Evolutionary conservation across 2,113 vertebrate species (phyloP), one percentile per base, ranked within the genome.

Genomic region (Spea bombifrons): DNA sequence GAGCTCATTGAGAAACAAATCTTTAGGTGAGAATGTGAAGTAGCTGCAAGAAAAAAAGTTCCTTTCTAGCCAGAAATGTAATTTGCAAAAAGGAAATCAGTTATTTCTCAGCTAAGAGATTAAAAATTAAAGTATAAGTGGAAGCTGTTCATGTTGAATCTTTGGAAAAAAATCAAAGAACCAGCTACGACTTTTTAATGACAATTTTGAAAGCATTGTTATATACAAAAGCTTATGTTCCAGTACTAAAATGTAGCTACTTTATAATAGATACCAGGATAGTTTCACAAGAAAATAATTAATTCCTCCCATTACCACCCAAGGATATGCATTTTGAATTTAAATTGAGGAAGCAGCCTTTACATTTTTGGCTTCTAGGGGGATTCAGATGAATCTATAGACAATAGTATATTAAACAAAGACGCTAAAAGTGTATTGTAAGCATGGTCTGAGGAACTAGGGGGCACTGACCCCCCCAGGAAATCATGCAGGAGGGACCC

Each of bases 51-150:
- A 15, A 3, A 1, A 79, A 82, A 83, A 0, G 10, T 5, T 50
- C 46, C 48, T 0, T 3, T 79, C 83, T 81, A 61, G 5, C 59
- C 63, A 43, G 1, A 50, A 74, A 82, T 83, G 10, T 3, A 78
- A 16, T 78, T 78, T 81, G 43, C 16, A 61, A 9, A 10, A 46
- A 49, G 70, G 73, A 52, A 83, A 81, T 75, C 0, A 0, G 5
- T 79, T 83, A n/a, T 74, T 8, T 52, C 4, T 72, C 71, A 13
- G 3, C 12, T 47, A 53, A 74, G 50, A 82, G 43, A 80, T 30
- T 72, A 78, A 69, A 82, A 76, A 46, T 61, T 0, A 49, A 70
- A 68, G 3, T 45, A 3, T 48, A 49, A 74, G 48, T 64, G 2
- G 3, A 70, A 73, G 0, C 0, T 5, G n/a, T 83, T 82, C 70